These are phyloP conservation scores for Aphis craccivora DNA, from an alignment of 1,140 invertebrate genomes.

Conservation along the genomic window DNA sequence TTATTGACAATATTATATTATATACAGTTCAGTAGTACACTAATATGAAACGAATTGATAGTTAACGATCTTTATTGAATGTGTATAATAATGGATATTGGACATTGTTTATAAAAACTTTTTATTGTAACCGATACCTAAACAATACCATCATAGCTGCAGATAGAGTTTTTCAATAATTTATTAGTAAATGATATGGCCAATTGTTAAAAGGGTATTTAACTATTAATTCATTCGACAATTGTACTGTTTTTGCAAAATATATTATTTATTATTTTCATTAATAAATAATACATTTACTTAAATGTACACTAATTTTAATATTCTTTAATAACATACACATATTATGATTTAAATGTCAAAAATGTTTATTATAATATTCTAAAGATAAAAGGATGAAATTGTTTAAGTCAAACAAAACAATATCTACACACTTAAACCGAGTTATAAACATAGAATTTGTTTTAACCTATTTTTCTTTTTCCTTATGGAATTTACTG, in stretches of 20 bases:
- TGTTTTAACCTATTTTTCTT: background rate
- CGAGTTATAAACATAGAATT: background rate
- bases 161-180: slow-evolving; percentile 1
- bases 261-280: slow-evolving; percentile 9
- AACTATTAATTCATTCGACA: background rate
- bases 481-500: background rate
- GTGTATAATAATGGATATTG: background rate
- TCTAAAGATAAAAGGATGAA: background rate
- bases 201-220: background rate
- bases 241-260: background rate
- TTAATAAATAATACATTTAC: background rate
- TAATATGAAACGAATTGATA: background rate
- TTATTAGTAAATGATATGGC: background rate
- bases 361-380: background rate
- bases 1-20: background rate
- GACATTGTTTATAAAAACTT: background rate
- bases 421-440: background rate
- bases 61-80: background rate
- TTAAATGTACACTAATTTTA: background rate
- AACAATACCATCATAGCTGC: background rate
- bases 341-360: background rate
- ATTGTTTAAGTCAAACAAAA: background rate
- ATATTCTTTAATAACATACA: background rate
- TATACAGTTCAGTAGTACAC: background rate
- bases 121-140: background rate